Conservation (phyloP, 1,140 invertebrate species). For the Lepidurus couesii region DNA sequence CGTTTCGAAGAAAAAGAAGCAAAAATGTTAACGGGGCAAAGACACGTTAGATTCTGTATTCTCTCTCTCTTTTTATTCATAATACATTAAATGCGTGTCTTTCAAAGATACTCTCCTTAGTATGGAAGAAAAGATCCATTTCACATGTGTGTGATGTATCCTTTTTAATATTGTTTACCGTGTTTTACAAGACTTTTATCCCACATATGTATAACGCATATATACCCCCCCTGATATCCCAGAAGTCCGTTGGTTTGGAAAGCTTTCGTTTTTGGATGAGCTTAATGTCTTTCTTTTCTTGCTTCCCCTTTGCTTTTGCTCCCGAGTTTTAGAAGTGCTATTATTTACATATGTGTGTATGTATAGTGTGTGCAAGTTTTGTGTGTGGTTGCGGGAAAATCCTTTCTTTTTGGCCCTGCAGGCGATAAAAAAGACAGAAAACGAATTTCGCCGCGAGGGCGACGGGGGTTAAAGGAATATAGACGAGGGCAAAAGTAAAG, state of each 20-base stretch:
- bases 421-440: conserved; percentile 8
- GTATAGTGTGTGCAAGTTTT: neutral
- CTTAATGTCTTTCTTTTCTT: conserved; percentile 22
- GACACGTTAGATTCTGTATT: neutral
- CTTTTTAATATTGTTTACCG: neutral
- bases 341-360: neutral
- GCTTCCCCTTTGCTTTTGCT: neutral
- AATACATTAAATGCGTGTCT: too few species aligned
- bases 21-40: neutral
- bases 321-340: neutral
- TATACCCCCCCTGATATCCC: neutral
- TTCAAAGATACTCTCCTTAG: too few species aligned
- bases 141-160: neutral
- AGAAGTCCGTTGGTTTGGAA: neutral
- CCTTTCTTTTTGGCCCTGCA: neutral
- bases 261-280: neutral
- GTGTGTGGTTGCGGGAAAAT: conserved; percentile 4
- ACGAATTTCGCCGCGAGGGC: neutral
- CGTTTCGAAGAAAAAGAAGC: too few species aligned
- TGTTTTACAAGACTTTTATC: neutral
- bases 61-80: neutral
- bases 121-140: neutral
- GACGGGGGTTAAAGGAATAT: neutral
- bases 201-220: neutral
- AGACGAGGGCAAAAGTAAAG: neutral